Conservation (phyloP, 1,140 invertebrate species). For the Drosophila kikkawai region DNA sequence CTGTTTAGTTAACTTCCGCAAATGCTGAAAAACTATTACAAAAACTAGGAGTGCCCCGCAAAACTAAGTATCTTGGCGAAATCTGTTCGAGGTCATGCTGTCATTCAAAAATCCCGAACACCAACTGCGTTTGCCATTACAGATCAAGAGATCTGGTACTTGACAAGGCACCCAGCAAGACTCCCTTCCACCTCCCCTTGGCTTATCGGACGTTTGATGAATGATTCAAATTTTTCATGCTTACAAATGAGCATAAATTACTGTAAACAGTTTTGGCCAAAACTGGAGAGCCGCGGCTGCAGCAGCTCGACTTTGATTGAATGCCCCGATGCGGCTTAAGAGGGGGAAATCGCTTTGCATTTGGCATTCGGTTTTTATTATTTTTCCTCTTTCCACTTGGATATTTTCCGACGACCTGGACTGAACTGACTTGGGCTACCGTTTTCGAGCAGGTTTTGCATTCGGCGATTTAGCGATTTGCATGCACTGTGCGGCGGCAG, state of each 20-base stretch:
- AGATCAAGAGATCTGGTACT: conserved; percentile 43
- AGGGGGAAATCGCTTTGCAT: conserved; percentile 42
- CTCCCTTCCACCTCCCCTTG: not conserved
- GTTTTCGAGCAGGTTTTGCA: conserved; percentile 24
- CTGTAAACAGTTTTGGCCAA: conserved; percentile 69
- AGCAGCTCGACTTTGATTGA: conserved; percentile 72
- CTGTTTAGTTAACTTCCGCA: not conserved
- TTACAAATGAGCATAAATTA: conserved; percentile 81
- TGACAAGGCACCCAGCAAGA: conserved; percentile 3
- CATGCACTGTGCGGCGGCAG: conserved; percentile 18
- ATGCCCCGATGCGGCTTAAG: conserved; percentile 44
- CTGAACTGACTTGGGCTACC: conserved; percentile 27
- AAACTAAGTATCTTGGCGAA: not conserved
- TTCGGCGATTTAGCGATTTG: conserved; percentile 29
- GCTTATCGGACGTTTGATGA: conserved; percentile 47
- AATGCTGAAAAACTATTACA: not conserved
- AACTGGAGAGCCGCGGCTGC: conserved; percentile 43
- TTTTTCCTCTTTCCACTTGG: conserved; percentile 19
- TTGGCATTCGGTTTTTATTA: conserved; percentile 26
- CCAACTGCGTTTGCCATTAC: conserved; percentile 12
- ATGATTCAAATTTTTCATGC: conserved; percentile 81
- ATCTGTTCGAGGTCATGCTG: conserved; percentile 12
- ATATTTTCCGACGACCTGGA: conserved; percentile 19
- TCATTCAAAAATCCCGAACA: not conserved
- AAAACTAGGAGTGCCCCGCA: not conserved